Conservation (phyloP, 2,797 vertebrate genomes). For the Streptopelia turtur region DNA sequence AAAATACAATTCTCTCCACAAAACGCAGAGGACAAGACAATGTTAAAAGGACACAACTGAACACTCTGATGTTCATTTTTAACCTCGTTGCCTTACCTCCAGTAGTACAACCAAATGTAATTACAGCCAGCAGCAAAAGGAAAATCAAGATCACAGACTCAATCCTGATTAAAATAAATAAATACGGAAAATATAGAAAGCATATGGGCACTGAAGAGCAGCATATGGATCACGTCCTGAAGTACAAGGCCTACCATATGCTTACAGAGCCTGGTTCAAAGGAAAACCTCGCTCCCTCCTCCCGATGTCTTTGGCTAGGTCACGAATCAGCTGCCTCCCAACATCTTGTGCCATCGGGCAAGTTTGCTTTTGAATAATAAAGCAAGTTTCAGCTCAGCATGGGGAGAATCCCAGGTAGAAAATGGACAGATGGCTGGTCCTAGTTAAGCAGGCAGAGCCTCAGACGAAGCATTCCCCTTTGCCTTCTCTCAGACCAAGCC, state of each 20-base stretch:
- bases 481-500: constrained; percentile 52
- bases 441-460: constrained; percentile 66
- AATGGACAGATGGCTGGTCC: constrained; percentile 74
- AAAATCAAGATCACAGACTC: constrained; percentile 49
- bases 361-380: constrained; percentile 79
- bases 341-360: constrained; percentile 64
- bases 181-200: constrained; percentile 65
- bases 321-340: constrained; percentile 77
- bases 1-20: neutral
- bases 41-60: constrained; percentile 25
- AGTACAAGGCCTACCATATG: constrained; percentile 77
- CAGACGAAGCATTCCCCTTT: constrained; percentile 50
- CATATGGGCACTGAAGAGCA: constrained; percentile 78
- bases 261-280: constrained; percentile 70
- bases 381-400: constrained; percentile 75
- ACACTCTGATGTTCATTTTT: constrained; percentile 17
- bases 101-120: constrained; percentile 60
- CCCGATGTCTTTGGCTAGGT: constrained; percentile 73
- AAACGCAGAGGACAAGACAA: neutral
- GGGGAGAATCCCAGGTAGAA: constrained; percentile 78
- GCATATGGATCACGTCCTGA: constrained; percentile 78
- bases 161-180: constrained; percentile 71
- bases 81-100: constrained; percentile 42
- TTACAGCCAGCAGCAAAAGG: constrained; percentile 49
- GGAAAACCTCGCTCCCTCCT: constrained; percentile 66